Base-by-base conservation (phyloP, 2,888 invertebrate genomes). In the Latrodectus hesperus region DNA sequence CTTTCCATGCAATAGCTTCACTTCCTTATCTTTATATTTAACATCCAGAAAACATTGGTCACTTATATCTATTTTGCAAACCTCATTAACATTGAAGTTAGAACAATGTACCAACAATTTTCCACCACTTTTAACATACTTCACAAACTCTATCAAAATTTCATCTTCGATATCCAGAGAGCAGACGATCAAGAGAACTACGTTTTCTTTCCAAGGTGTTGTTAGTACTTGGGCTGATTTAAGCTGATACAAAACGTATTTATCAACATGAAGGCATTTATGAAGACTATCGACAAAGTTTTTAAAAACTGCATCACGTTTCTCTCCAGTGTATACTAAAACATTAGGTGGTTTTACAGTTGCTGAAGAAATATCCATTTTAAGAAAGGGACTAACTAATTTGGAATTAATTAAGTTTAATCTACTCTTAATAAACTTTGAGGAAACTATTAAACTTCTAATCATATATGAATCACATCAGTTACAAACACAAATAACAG, bases 131-230 rank as follows among this genome's bases (percentile, higher is more conserved):
- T 67, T 53, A 8, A 82, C 10, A 51, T 68, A 87, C 10, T 73
- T 26, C 52, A 17, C 16, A 68, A 82, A 82, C 16, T n/a, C 14
- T 26, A 78, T 60, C 2, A 52, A 55, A 17, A 73, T n/a, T 11
- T 26, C 60, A 9, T 73, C 16, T 4, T 77, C 51, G 0, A 87
- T 68, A 22, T 65, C 49, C 4, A 73, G 82, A 10, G 67, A 64
- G 17, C 17, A 60, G 17, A 87, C 64, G 2, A 87, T 68, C n/a
- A 87, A 64, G 8, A 87, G 26, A 11, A 60, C 72, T 5, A 55
- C 16, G 60, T 82, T 82, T 60, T 87, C 87, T 53, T 73, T 73
- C 87, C 87, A 87, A 0, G 85, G 85, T n/a, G 60, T 64, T n/a
- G 12, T 67, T 14, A 77, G 12, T 14, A 84, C 77, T 53, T 84